A percentile compares a stretch with the other conserved stretches of the same genome.
Evolutionary conservation across 2,888 invertebrate genomes (phyloP).

Genomic region (Rotaria sp.): DNA sequence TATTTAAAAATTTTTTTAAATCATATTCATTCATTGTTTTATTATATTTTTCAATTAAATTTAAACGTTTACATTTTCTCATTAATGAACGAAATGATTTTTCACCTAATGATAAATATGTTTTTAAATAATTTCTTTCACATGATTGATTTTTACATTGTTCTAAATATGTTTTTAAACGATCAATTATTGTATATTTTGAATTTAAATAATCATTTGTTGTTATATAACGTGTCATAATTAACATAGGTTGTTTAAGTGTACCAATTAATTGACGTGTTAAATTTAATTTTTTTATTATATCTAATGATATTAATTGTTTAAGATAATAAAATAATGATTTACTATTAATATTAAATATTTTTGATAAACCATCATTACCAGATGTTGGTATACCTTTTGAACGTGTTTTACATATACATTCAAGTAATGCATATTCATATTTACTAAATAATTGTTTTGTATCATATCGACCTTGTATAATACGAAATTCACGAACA

Average conservation of each 20-base stretch:
- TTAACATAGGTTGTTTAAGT: slow-evolving; percentile 1
- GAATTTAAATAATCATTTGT: not conserved
- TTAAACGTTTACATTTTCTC: slow-evolving; percentile 24
- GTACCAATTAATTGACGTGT: not conserved
- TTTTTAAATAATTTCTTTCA: slow-evolving; percentile 7
- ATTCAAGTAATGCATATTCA: slow-evolving; percentile 22
- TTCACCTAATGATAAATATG: slow-evolving; percentile 20
- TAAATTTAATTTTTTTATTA: slow-evolving; percentile 19
- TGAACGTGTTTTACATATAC: slow-evolving; percentile 10
- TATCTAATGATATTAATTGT: not conserved
- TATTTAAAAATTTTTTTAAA: not conserved
- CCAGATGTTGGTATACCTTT: slow-evolving; percentile 18
- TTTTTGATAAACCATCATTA: slow-evolving; percentile 6
- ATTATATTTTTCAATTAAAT: slow-evolving; percentile 9
- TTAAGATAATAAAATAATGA: slow-evolving; percentile 23
- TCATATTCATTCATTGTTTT: not conserved
- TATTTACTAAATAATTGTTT: slow-evolving; percentile 6
- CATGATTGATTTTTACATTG: not conserved
- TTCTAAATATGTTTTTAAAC: not conserved
- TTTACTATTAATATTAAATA: slow-evolving; percentile 26
- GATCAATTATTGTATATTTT: not conserved
- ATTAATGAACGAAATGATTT: slow-evolving; percentile 26
- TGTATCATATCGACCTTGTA: not conserved
- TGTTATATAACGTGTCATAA: not conserved
- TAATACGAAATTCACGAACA: slow-evolving; percentile 11